Conservation (phyloP, 2,113 vertebrate species). For the Rallus limicola region DNA sequence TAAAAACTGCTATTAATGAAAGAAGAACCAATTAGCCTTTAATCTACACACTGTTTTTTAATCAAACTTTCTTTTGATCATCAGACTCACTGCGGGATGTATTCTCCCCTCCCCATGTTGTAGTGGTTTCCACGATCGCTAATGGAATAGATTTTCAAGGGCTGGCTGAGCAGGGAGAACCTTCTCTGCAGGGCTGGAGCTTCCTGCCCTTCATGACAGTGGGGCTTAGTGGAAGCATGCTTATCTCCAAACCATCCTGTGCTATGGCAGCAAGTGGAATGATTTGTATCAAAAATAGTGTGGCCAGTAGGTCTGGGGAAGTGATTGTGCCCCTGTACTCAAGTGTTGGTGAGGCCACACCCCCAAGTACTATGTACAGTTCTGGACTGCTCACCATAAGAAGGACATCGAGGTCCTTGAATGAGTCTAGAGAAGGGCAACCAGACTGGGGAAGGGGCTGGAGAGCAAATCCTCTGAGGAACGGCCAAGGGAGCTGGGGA, state of each 20-base stretch:
- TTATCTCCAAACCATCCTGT: accelerated
- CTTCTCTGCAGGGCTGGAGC: not conserved
- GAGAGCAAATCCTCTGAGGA: too few species aligned
- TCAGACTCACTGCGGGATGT: conserved; percentile 43
- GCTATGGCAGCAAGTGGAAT: not conserved
- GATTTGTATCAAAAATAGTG: too few species aligned
- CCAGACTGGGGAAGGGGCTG: too few species aligned
- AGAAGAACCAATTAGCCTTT: conserved; percentile 50
- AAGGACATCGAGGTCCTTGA: too few species aligned
- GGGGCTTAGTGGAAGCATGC: not conserved
- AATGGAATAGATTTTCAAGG: conserved; percentile 28
- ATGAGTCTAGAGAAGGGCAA: too few species aligned
- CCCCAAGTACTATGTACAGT: too few species aligned
- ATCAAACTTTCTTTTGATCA: conserved; percentile 62
- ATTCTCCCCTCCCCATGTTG: conserved; percentile 18
- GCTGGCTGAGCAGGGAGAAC: not conserved
- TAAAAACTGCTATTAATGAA: conserved; percentile 54
- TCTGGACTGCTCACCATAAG: too few species aligned
- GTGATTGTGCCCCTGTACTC: too few species aligned
- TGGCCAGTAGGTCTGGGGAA: too few species aligned
- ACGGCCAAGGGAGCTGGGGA: too few species aligned
- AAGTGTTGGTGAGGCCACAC: too few species aligned
- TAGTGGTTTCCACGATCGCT: conserved; percentile 28
- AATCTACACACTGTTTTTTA: conserved; percentile 49
- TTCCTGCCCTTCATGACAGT: not conserved